Evolutionary conservation across 1,140 invertebrate species (phyloP).

Genomic region (Nasonia longicornis): DNA sequence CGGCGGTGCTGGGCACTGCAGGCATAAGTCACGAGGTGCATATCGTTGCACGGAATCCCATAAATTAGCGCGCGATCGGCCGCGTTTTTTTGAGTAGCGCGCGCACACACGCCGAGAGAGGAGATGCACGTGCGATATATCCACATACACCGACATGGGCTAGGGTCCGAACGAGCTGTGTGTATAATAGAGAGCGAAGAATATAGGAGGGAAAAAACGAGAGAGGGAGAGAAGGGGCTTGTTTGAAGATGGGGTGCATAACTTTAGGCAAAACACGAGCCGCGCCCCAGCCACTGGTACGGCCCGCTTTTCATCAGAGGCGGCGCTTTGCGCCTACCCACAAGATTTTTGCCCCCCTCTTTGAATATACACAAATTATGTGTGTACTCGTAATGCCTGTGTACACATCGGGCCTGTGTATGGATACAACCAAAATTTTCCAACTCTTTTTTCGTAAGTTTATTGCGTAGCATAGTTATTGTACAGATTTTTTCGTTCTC

Average conservation of each 20-base stretch:
- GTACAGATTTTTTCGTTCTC: too few relatives aligned
- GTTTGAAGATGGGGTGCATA: constrained; percentile 49
- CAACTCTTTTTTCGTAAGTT: background rate
- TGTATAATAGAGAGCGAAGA: background rate
- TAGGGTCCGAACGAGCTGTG: background rate
- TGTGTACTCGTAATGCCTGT: constrained; percentile 18
- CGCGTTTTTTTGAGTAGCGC: background rate
- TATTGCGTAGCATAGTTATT: background rate
- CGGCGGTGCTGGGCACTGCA: background rate
- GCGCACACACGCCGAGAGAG: background rate
- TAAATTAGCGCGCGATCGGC: constrained; percentile 24
- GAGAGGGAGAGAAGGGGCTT: constrained; percentile 13
- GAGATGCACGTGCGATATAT: constrained; percentile 27
- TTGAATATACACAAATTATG: constrained; percentile 21
- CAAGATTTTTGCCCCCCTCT: constrained; percentile 53
- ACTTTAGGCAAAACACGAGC: constrained; percentile 57
- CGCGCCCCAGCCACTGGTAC: constrained; percentile 56
- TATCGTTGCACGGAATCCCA: background rate
- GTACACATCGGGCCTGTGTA: constrained; percentile 8
- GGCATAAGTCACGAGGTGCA: background rate
- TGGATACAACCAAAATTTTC: background rate
- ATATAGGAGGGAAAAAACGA: constrained; percentile 4
- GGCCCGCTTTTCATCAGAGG: constrained; percentile 61
- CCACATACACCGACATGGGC: background rate
- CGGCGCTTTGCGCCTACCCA: constrained; percentile 55